These are phyloP conservation scores for Sorex araneus DNA, from an alignment of 2,113 vertebrate species.

Conservation along the genomic window DNA sequence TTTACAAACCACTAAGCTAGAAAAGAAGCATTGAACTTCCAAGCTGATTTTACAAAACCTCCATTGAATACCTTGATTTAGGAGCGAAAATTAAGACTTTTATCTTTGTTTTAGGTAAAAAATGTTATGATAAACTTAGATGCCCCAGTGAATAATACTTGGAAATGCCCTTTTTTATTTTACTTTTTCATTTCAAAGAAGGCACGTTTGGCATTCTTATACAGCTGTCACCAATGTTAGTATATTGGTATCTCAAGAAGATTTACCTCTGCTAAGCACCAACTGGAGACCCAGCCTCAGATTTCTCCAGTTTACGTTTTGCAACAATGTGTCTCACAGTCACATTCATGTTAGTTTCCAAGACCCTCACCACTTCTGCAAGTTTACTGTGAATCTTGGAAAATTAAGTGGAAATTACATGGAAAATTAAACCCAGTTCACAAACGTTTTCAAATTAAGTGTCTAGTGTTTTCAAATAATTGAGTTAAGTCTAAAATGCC, in stretches of 20 bases:
- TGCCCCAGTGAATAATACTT: too few relatives aligned
- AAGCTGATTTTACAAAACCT: too few relatives aligned
- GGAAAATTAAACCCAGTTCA: slow-evolving; percentile 90
- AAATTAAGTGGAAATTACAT: slow-evolving; percentile 92
- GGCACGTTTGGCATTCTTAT: too few relatives aligned
- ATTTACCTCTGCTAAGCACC: background rate
- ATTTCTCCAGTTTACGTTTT: background rate
- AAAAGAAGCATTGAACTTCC: too few relatives aligned
- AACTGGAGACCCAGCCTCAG: background rate
- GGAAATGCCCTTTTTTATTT: too few relatives aligned
- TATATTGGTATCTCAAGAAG: too few relatives aligned
- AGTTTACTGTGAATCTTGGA: slow-evolving; percentile 92
- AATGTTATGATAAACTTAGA: too few relatives aligned
- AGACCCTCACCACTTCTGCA: background rate
- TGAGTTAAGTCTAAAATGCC: slow-evolving; percentile 95
- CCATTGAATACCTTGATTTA: too few relatives aligned
- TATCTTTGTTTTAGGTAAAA: too few relatives aligned
- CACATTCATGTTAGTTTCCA: background rate
- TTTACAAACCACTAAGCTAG: background rate
- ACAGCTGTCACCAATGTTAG: too few relatives aligned
- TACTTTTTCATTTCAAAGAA: too few relatives aligned
- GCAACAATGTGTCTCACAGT: background rate
- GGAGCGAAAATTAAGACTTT: too few relatives aligned
- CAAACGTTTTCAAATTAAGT: slow-evolving; percentile 99
- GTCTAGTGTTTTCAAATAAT: slow-evolving; percentile 99